Conservation (phyloP, 92 coral and sea anemone species). For the Actinernus sp. region DNA sequence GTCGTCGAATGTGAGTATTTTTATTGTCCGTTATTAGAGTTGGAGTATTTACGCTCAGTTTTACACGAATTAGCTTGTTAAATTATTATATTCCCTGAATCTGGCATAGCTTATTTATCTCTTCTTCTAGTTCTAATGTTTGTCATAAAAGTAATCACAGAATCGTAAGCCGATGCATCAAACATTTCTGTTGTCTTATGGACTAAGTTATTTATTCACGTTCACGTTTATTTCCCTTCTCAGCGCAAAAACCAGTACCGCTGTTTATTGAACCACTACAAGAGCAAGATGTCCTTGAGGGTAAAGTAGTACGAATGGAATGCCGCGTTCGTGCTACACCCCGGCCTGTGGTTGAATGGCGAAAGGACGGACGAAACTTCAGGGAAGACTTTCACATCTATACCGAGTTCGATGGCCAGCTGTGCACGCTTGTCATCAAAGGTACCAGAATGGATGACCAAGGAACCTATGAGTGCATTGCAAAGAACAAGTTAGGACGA, state of each 20-base stretch:
- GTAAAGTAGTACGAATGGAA: constrained; percentile 69
- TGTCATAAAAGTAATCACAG: too few relatives aligned
- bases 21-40: too few relatives aligned
- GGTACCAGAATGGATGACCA: constrained; percentile 68
- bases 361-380: constrained; percentile 75
- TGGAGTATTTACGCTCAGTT: too few relatives aligned
- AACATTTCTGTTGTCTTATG: too few relatives aligned
- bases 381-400: constrained; percentile 71
- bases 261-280: constrained; percentile 79
- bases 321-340: constrained; percentile 80
- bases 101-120: too few relatives aligned
- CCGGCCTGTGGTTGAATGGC: constrained; percentile 85
- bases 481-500: constrained; percentile 86
- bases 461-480: constrained; percentile 87
- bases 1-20: constrained; percentile 82
- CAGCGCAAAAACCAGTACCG: constrained; percentile 81
- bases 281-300: constrained; percentile 82
- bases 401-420: constrained; percentile 76
- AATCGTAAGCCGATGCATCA: too few relatives aligned
- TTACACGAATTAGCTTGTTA: too few relatives aligned
- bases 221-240: neutral
- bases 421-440: constrained; percentile 71
- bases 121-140: too few relatives aligned
- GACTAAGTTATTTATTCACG: too few relatives aligned
- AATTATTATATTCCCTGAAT: too few relatives aligned